Base-by-base conservation (phyloP, 2,113 vertebrate species). In the Gymnorhina tibicen region DNA sequence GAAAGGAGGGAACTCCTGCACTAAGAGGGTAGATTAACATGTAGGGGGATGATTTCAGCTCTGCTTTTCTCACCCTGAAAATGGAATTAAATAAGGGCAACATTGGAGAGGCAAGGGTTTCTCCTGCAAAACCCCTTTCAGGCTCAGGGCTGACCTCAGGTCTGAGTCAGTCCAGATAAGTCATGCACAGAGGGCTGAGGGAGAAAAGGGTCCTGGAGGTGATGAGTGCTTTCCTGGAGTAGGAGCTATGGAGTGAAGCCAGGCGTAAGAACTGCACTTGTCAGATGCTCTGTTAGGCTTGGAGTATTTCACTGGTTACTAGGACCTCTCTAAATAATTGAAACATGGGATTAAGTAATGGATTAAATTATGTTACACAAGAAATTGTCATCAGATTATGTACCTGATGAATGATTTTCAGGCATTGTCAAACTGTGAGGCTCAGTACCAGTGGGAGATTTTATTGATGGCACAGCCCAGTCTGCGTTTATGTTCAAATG, bases 141-240 rank as follows among this genome's bases (percentile, higher is more conserved):
- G 58, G 59, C 28, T 58, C 30, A 19, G 50, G 41, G 39, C 13
- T 59, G 70, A 30, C 28, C n/a, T 20, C 13, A 27, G 37, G 13
- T 27, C 74, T 4, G 2, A 11, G 33, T n/a, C 2, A 2, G 22
- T 46, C n/a, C 42, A 16, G 33, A 10, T 1, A 22, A 60, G 32
- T 33, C 27, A 17, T 0, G 0, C 10, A 5, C 17, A 13, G 27
- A 27, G 24, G 12, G 17, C 42, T 42, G 35, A 18, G 41, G 39
- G 26, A 68, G 21, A 26, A 6, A 0, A 1, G 32, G 47, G 23
- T 41, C 26, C 35, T n/a, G 30, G 47, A 37, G 55, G 26, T 46
- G 19, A 32, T 0, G 2, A 28, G 8, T 39, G 12, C 7, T 9
- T 16, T 35, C 33, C 69, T 2, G 2, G 44, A 74, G 26, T 0